Conservation (phyloP, 2,888 invertebrate genomes). For the Lasius platythorax region DNA sequence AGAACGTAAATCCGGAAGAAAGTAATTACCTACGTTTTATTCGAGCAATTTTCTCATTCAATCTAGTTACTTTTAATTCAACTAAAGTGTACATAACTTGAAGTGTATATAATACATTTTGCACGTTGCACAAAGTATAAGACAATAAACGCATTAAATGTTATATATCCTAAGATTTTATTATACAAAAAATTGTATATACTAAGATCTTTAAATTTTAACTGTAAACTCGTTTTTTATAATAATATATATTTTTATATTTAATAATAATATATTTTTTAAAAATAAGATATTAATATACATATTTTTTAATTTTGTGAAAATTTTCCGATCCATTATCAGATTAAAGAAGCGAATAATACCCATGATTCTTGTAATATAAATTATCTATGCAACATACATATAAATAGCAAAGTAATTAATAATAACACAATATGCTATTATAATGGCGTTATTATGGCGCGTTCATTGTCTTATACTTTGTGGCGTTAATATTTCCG, state of each 20-base stretch:
- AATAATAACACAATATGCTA: slow-evolving; percentile 39
- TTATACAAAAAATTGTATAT: background rate
- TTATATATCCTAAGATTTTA: background rate
- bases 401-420: slow-evolving; percentile 14
- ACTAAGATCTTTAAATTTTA: background rate
- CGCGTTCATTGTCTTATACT: slow-evolving; percentile 39
- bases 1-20: slow-evolving; percentile 41
- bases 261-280: background rate
- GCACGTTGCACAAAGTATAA: background rate
- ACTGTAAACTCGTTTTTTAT: background rate
- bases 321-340: background rate
- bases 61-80: slow-evolving; percentile 26
- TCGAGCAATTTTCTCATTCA: slow-evolving; percentile 30
- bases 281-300: background rate
- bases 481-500: slow-evolving; percentile 74
- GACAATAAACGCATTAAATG: background rate
- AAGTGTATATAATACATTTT: background rate
- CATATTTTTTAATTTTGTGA: background rate
- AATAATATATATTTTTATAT: background rate
- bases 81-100: slow-evolving; percentile 2
- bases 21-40: slow-evolving; percentile 44
- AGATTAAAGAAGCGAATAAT: slow-evolving; percentile 16
- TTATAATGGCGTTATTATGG: slow-evolving; percentile 42
- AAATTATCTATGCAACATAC: slow-evolving; percentile 13
- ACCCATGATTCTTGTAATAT: background rate